phyloP scores from a whole-genome alignment of 2,888 invertebrate genomes.

The Linnaemya vulpina region DNA sequence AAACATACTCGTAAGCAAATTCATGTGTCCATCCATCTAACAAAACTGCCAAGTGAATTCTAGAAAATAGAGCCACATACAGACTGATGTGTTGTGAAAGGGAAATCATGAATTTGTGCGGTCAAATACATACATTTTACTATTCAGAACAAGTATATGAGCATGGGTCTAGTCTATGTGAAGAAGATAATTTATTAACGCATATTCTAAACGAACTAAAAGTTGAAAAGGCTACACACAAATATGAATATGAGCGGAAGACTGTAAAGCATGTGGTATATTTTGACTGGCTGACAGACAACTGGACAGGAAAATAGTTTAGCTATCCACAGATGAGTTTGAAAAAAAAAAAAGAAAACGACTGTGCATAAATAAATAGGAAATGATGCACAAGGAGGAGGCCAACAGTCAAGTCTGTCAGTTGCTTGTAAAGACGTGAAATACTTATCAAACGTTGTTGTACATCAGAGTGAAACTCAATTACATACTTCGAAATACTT shows the following conservation, averaged over 20 bases:
- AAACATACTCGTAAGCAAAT: conserved; percentile 59
- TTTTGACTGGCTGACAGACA: conserved; percentile 71
- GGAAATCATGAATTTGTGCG: conserved; percentile 69
- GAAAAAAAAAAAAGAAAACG: background rate
- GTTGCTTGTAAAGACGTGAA: conserved; percentile 32
- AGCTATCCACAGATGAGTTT: conserved; percentile 71
- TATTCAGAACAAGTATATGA: conserved; percentile 1
- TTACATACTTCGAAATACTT: conserved; percentile 3
- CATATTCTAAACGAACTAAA: conserved; percentile 15
- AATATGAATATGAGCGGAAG: conserved; percentile 24
- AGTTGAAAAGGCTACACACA: background rate
- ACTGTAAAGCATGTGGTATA: conserved; percentile 49
- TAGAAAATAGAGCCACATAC: conserved; percentile 46
- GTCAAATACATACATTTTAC: conserved; percentile 52
- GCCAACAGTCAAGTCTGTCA: conserved; percentile 54
- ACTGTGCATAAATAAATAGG: conserved; percentile 22
- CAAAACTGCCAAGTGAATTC: conserved; percentile 49
- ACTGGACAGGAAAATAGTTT: conserved; percentile 70
- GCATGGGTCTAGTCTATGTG: conserved; percentile 6
- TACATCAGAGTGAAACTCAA: conserved; percentile 15
- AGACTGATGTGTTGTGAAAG: conserved; percentile 50
- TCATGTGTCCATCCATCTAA: conserved; percentile 58
- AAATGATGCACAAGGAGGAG: conserved; percentile 50
- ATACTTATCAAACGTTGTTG: conserved; percentile 32
- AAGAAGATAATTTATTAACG: conserved; percentile 23